Percentiles rank a stretch among this genome's conserved stretches.
Conservation (phyloP, 2,797 vertebrate genomes). For the Falco concolor region DNA sequence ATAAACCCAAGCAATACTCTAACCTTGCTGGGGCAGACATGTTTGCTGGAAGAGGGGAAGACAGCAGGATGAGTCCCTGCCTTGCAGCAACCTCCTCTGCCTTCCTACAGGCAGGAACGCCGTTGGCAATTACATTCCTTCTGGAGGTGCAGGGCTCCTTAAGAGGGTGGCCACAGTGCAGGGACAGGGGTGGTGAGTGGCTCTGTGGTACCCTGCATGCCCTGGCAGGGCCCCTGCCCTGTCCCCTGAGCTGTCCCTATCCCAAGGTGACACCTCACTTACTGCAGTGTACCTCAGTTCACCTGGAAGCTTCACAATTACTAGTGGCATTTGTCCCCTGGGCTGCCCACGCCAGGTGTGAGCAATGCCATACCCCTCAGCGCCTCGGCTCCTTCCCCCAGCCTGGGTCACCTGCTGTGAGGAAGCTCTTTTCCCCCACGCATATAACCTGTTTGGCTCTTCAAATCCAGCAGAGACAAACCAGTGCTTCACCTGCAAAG, state of each 20-base stretch:
- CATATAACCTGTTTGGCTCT: not conserved
- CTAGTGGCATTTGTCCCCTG: not conserved
- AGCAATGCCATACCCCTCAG: not conserved
- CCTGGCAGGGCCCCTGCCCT: not conserved
- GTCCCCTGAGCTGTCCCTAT: fast-evolving
- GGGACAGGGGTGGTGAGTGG: not conserved
- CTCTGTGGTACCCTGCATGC: not conserved
- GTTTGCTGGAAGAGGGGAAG: not conserved
- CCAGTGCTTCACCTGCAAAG: not conserved
- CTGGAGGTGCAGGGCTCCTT: not conserved
- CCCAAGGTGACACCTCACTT: not conserved
- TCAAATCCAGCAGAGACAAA: not conserved
- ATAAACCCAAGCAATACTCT: not conserved
- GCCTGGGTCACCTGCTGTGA: not conserved
- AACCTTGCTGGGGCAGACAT: not conserved
- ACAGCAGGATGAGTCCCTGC: not conserved
- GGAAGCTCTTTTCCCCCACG: fast-evolving
- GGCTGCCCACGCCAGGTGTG: not conserved
- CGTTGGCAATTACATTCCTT: not conserved
- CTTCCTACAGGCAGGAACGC: not conserved
- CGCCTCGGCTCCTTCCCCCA: not conserved
- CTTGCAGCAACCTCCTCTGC: not conserved
- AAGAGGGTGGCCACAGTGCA: not conserved
- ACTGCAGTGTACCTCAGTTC: fast-evolving
- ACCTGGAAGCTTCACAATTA: not conserved